Base-by-base conservation (phyloP, 2,797 vertebrate species). In the Halcyon leucocephala region DNA sequence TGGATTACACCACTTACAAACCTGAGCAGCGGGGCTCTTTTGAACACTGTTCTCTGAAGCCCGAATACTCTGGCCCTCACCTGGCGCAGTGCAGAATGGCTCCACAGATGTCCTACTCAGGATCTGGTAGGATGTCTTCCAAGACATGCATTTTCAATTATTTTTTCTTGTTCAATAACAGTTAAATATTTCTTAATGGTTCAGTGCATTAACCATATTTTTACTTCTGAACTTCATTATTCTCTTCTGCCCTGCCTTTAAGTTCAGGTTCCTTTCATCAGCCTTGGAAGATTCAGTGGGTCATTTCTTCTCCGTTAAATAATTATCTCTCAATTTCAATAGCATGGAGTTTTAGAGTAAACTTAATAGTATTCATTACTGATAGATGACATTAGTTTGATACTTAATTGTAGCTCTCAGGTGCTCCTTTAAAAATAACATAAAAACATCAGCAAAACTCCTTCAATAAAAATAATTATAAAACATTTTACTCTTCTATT, bases 391-490 rank as follows among this genome's bases (percentile, higher is more conserved):
- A 55, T 42, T 15, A 83, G 16, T 42, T 70, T 61, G 58, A 91
- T 37, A 25, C 33, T 73, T 70, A 55, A 42, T 79, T 46, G 39
- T 21, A 76, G 60, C 39, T 86, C 51, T 81, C 31, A 44, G n/a
- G 13, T 1, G 3, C 55, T 49, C 49, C 44, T 85, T 88, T 93
- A 88, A 67, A 83, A 85, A 82, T 64, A 85, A 60, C 0, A 0
- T 46, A 88, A 74, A 78, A 69, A 39, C 46, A 87, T 78, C 44
- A 91, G 28, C 44, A 37, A 86, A 97, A 91, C 3, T 0, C 16
- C 39, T 93, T 93, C 60, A 86, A 86, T 95, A 94, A 90, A 95
- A 95, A 55, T 33, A 74, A 9, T 35, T 83, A 90, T 7, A 96
- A 89, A 96, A 96, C 48, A 89, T 64, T 95, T 95, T 33, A 44